Evolutionary conservation across 2,888 invertebrate genomes (phyloP), one percentile per base, ranked within the genome.

Genomic region (Andrena hattorfiana): DNA sequence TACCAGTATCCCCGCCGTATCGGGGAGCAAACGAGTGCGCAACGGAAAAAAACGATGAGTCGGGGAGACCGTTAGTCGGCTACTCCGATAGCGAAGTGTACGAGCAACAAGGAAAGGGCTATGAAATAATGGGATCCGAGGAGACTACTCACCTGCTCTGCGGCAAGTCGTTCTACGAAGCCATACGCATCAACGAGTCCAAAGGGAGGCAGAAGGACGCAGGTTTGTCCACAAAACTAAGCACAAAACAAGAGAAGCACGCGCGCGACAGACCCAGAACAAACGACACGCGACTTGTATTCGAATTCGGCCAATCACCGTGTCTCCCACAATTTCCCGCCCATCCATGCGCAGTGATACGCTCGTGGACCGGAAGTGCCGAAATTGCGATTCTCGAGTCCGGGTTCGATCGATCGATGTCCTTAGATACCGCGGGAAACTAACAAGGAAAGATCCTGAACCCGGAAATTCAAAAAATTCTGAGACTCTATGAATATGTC

Each of bases 71-170:
- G 23, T 64, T 83, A 62, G 72, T 72, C 35, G 3, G 8, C 8
- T 16, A 16, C 49, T 49, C 16, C 16, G n/a, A 62, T 62, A 64
- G 67, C 23, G 48, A 28, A 35, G 28, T 63, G 20, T 28, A 32
- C 13, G 26, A 20, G 48, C 42, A 8, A 16, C 4, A 35, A 4
- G 13, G 10, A 26, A 63, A n/a, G 51, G 2, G 56, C 51, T 7
- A 42, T 48, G 77, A 42, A 68, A 85, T 75, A 75, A 90, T 91
- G 90, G 83, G 78, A 63, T 70, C 85, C 0, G 78, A 81, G 30
- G 91, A 92, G 77, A 89, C 71, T 30, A 80, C 89, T 66, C 87
- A 85, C 82, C 85, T 91, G 0, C 76, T 89, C 28, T 83, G 49
- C 30, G 80, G 63, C 6, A 85, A 78, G 54, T 62, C 80, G n/a